A percentile compares a stretch with the other conserved stretches of the same genome.
phyloP scores from a whole-genome alignment of 1,140 invertebrate species.

The Gonatopus flavifemur region DNA sequence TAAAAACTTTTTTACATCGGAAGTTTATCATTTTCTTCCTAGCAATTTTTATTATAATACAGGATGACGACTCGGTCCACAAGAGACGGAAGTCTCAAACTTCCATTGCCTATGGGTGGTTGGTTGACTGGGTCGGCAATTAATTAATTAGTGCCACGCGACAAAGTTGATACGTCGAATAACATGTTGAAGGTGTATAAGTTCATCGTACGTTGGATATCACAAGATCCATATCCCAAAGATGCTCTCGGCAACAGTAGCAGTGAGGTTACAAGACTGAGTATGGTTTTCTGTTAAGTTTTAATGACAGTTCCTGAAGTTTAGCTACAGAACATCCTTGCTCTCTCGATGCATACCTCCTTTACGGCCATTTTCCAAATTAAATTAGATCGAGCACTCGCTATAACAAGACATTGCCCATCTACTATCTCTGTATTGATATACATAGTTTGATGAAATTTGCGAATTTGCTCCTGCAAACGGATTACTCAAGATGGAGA shows the following conservation, averaged over 20 bases:
- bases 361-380: constrained; percentile 24
- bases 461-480: too few relatives aligned
- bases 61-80: too few relatives aligned
- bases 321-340: constrained; percentile 15
- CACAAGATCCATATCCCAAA: constrained; percentile 16
- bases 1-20: too few relatives aligned
- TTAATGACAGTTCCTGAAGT: constrained; percentile 29
- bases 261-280: neutral
- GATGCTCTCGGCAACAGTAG: neutral
- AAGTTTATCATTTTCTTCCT: too few relatives aligned
- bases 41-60: too few relatives aligned
- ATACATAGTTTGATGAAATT: too few relatives aligned
- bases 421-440: too few relatives aligned
- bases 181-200: constrained; percentile 1
- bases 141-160: neutral
- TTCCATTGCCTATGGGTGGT: too few relatives aligned
- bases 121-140: too few relatives aligned
- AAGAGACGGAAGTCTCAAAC: too few relatives aligned
- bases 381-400: constrained; percentile 24
- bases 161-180: constrained; percentile 6
- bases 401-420: too few relatives aligned
- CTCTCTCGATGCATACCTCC: neutral
- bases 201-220: constrained; percentile 1
- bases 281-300: constrained; percentile 23
- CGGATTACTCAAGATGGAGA: too few relatives aligned